Conservation (phyloP, 2,797 vertebrate species). For the Hemitrygon akajei region DNA sequence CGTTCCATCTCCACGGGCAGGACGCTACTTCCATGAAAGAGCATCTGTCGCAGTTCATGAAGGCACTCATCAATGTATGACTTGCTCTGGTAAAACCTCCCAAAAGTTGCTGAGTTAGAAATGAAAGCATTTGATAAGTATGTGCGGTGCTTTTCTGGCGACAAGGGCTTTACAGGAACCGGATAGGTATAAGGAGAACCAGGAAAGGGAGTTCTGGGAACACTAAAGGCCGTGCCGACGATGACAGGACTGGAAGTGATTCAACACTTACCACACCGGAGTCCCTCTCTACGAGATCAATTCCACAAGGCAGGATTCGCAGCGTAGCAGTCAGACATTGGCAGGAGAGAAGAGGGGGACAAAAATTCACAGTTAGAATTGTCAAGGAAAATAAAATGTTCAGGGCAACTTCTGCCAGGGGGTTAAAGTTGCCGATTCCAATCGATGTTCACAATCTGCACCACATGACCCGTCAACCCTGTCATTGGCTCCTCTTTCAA, state of each 20-base stretch:
- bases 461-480: neutral
- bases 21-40: neutral
- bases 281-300: slow-evolving; percentile 75
- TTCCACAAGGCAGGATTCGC: neutral
- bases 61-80: neutral
- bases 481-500: neutral
- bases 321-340: neutral
- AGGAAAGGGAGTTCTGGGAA: too few species aligned
- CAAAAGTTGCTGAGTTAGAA: neutral
- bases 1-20: neutral
- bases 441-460: too few species aligned
- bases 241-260: too few species aligned
- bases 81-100: too few species aligned
- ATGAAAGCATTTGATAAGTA: too few species aligned
- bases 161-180: neutral
- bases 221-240: too few species aligned
- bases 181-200: neutral
- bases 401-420: neutral
- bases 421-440: neutral
- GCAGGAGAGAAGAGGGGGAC: neutral
- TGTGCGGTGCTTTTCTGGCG: too few species aligned
- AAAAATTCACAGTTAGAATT: slow-evolving; percentile 39
- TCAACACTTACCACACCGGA: slow-evolving; percentile 76
- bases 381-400: too few species aligned
- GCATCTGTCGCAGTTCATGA: neutral